Evolutionary conservation across 2,888 invertebrate species (phyloP).

Genomic region (Folsomia candida): DNA sequence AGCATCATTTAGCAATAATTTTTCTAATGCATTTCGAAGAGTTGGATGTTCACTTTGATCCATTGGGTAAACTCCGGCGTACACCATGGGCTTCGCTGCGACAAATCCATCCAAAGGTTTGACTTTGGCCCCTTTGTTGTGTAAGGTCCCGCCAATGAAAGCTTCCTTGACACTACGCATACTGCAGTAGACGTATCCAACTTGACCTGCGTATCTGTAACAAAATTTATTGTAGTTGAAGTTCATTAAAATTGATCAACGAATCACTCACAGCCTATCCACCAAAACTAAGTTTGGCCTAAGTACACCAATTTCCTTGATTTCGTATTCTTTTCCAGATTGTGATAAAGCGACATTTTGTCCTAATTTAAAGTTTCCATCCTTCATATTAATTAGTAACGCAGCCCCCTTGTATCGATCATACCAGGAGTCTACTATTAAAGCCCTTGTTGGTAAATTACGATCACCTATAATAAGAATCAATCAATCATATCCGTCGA

Average conservation of each 20-base stretch:
- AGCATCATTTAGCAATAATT: conserved; percentile 88
- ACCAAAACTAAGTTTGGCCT: conserved; percentile 71
- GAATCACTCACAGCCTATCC: conserved; percentile 59
- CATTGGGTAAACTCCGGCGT: conserved; percentile 84
- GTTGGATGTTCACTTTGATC: conserved; percentile 79
- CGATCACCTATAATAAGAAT: conserved; percentile 54
- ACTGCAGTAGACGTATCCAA: conserved; percentile 80
- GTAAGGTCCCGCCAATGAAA: conserved; percentile 73
- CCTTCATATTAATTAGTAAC: conserved; percentile 71
- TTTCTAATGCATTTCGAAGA: conserved; percentile 79
- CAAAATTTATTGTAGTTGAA: conserved; percentile 1
- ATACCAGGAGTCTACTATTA: conserved; percentile 92
- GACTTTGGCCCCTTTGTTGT: conserved; percentile 59
- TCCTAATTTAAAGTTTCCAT: conserved; percentile 71
- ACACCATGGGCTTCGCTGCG: conserved; percentile 72
- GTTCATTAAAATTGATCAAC: background rate
- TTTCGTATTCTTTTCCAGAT: conserved; percentile 71
- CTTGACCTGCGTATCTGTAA: conserved; percentile 76
- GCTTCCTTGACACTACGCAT: conserved; percentile 74
- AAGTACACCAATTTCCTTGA: conserved; percentile 75
- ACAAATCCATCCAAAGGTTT: conserved; percentile 66
- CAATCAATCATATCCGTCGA: no score
- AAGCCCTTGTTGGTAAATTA: conserved; percentile 67
- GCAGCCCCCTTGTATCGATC: conserved; percentile 78
- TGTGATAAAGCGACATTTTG: conserved; percentile 70